Evolutionary conservation across 2,888 invertebrate species (phyloP).

Genomic region (Polyommatus icarus): DNA sequence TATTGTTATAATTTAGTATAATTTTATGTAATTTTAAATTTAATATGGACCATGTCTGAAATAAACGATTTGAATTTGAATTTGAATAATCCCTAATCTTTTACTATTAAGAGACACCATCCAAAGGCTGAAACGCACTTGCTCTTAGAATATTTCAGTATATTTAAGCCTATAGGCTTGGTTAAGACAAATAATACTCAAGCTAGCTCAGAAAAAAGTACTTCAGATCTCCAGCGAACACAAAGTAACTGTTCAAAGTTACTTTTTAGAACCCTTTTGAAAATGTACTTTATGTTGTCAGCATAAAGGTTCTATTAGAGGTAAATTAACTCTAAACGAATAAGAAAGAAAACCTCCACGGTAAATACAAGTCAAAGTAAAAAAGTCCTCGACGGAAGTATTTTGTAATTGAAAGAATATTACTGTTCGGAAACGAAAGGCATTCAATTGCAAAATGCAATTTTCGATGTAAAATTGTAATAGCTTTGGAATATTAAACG

Average conservation of each 20-base stretch:
- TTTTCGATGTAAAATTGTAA: not conserved
- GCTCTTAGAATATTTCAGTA: too few species aligned
- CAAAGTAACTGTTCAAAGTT: not conserved
- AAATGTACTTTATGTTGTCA: not conserved
- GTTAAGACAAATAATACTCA: too few species aligned
- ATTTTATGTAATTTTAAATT: too few species aligned
- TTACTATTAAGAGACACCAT: too few species aligned
- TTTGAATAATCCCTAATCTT: too few species aligned
- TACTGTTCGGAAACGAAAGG: conserved; percentile 13
- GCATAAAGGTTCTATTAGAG: not conserved
- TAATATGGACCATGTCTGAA: too few species aligned
- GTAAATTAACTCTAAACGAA: not conserved
- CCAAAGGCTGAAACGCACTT: too few species aligned
- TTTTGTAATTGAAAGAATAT: conserved; percentile 21
- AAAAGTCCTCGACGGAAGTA: not conserved
- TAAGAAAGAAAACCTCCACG: not conserved
- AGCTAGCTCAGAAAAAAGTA: too few species aligned
- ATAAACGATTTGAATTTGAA: too few species aligned
- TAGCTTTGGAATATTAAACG: not conserved
- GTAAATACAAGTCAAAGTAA: conserved; percentile 15
- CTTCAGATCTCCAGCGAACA: not conserved
- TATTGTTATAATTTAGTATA: too few species aligned
- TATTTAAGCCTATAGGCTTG: too few species aligned
- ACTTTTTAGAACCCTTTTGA: not conserved
- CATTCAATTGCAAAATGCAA: conserved; percentile 16